Percentiles rank a stretch among this genome's conserved stretches.
These are phyloP conservation scores for Dinomys branickii DNA, from an alignment of 2,113 vertebrate genomes.

Conservation along the genomic window DNA sequence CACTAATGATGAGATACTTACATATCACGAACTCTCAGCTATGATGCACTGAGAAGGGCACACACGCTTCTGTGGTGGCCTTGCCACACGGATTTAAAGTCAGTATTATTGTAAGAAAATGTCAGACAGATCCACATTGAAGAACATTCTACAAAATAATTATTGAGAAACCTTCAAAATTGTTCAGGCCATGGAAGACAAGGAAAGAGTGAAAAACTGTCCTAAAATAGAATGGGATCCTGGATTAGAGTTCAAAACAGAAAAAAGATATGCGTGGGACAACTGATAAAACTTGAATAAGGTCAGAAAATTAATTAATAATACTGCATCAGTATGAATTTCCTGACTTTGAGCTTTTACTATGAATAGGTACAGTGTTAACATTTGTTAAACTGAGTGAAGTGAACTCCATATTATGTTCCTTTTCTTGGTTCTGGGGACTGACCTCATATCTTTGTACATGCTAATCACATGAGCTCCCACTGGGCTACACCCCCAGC, in stretches of 20 bases:
- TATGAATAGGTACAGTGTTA: not conserved
- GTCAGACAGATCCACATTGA: not conserved
- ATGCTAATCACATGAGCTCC: not conserved
- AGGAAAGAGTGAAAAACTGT: not conserved
- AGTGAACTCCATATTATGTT: not conserved
- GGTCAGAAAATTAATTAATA: not conserved
- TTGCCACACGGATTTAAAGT: not conserved
- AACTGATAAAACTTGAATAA: not conserved
- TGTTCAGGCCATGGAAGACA: not conserved
- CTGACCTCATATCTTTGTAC: not conserved
- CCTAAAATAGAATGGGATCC: not conserved
- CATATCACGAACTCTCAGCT: not conserved
- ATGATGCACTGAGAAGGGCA: not conserved
- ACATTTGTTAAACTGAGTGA: constrained; percentile 9
- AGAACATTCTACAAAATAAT: not conserved
- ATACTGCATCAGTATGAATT: not conserved
- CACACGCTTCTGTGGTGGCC: not conserved
- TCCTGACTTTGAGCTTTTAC: constrained; percentile 8
- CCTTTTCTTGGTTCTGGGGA: not conserved
- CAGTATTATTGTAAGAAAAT: not conserved
- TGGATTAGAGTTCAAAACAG: constrained; percentile 7
- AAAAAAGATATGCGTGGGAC: not conserved
- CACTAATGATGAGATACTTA: not conserved
- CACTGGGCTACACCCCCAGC: not conserved
- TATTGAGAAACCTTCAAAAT: not conserved